phyloP scores from a whole-genome alignment of 2,797 vertebrate genomes.

The Parauchenoglanis ngamensis region DNA sequence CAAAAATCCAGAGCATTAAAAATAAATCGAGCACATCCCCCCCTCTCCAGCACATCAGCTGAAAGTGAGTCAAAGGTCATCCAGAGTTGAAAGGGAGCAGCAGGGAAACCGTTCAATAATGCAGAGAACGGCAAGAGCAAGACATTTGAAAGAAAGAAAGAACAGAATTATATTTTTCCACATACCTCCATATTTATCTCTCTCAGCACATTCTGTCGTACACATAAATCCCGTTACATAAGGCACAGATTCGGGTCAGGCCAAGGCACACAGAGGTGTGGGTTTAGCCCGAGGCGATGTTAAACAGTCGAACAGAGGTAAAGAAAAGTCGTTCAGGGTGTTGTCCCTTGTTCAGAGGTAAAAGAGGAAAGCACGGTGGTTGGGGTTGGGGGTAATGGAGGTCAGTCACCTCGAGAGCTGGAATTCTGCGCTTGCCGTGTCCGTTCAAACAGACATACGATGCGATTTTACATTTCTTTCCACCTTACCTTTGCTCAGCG shows the following conservation, averaged over 20 bases:
- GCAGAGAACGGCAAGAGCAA: neutral
- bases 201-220: conserved; percentile 32
- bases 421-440: neutral
- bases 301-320: conserved; percentile 8
- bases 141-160: neutral
- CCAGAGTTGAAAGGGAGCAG: neutral
- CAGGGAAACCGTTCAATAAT: conserved; percentile 25
- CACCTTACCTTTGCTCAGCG: neutral
- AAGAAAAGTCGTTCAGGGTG: conserved; percentile 3
- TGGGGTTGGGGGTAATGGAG: conserved; percentile 22
- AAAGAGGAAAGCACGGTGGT: neutral
- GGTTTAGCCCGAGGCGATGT: conserved; percentile 25
- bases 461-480: neutral
- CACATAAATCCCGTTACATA: conserved; percentile 39
- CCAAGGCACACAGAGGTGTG: conserved; percentile 14
- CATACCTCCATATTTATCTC: conserved; percentile 47
- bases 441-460: neutral
- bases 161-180: conserved; percentile 24
- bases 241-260: conserved; percentile 20
- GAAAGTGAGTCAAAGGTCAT: conserved; percentile 2
- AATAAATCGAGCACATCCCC: neutral
- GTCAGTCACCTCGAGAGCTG: conserved; percentile 28
- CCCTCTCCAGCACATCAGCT: neutral
- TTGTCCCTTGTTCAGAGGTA: conserved; percentile 3
- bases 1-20: neutral